phyloP scores from a whole-genome alignment of 2,888 invertebrate species.

The Leptinotarsa juncta region DNA sequence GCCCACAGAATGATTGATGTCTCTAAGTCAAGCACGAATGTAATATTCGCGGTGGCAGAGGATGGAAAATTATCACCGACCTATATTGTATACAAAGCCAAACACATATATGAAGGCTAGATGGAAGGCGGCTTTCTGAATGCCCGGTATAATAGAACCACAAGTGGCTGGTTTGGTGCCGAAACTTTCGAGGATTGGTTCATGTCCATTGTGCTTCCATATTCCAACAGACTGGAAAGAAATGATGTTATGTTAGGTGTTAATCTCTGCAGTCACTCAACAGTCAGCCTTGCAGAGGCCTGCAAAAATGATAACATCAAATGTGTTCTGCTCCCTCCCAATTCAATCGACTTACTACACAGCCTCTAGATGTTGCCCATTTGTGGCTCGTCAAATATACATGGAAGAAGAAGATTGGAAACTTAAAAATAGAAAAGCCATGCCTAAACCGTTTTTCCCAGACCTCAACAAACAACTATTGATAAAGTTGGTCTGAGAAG shows the following conservation, averaged over 20 bases:
- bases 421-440: slow-evolving; percentile 36
- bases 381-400: slow-evolving; percentile 46
- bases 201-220: slow-evolving; percentile 18
- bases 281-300: slow-evolving; percentile 41
- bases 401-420: slow-evolving; percentile 48
- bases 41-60: slow-evolving; percentile 48
- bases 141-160: slow-evolving; percentile 32
- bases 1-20: slow-evolving; percentile 41
- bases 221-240: slow-evolving; percentile 37
- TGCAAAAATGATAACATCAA: slow-evolving; percentile 50
- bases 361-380: slow-evolving; percentile 45
- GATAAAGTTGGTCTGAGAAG: slow-evolving; percentile 25
- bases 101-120: slow-evolving; percentile 41
- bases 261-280: slow-evolving; percentile 50
- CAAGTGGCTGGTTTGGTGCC: slow-evolving; percentile 17
- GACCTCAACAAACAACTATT: slow-evolving; percentile 38
- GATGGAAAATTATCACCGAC: slow-evolving; percentile 48
- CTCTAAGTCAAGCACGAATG: slow-evolving; percentile 43
- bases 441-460: slow-evolving; percentile 32
- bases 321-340: slow-evolving; percentile 42
- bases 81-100: slow-evolving; percentile 54
- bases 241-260: slow-evolving; percentile 54
- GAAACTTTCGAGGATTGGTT: slow-evolving; percentile 11
- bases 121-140: slow-evolving; percentile 34
- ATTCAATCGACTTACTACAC: slow-evolving; percentile 45